phyloP scores from a whole-genome alignment of 2,113 vertebrate genomes.

The Triplophysa tibetana region DNA sequence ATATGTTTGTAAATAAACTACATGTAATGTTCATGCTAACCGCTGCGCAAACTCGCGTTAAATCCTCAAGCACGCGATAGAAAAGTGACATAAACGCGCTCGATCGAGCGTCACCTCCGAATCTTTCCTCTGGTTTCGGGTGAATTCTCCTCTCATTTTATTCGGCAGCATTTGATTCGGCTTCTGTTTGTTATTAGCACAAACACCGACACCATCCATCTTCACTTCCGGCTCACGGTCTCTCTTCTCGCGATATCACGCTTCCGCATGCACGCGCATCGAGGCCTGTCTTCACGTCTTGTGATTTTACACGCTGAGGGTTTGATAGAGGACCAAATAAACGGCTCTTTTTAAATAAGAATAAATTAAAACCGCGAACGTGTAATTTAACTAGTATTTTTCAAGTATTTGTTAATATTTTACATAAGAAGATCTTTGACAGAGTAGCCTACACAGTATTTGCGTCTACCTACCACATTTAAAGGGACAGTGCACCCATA shows the following conservation, averaged over 20 bases:
- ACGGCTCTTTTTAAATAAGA: too few species aligned
- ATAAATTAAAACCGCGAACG: too few species aligned
- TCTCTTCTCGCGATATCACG: slow-evolving; percentile 2
- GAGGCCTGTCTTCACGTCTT: not conserved
- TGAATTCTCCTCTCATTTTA: slow-evolving; percentile 82
- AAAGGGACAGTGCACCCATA: too few species aligned
- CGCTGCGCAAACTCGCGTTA: not conserved
- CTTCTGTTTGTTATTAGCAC: slow-evolving; percentile 84
- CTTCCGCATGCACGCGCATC: not conserved
- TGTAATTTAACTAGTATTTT: too few species aligned
- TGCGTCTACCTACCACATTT: too few species aligned
- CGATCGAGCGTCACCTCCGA: slow-evolving; percentile 81
- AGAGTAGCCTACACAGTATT: too few species aligned
- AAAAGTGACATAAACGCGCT: too few species aligned
- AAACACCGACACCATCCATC: slow-evolving; percentile 11
- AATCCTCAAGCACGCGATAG: not conserved
- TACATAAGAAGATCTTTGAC: too few species aligned
- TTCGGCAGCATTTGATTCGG: slow-evolving; percentile 67
- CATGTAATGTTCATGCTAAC: slow-evolving; percentile 26
- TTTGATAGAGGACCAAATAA: too few species aligned
- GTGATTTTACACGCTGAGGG: too few species aligned
- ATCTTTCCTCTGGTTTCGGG: slow-evolving; percentile 88
- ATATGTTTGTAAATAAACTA: too few species aligned
- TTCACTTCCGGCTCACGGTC: slow-evolving; percentile 14
- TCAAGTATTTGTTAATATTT: too few species aligned